Conservation (phyloP, 2,797 vertebrate genomes). For the Squalus acanthias region DNA sequence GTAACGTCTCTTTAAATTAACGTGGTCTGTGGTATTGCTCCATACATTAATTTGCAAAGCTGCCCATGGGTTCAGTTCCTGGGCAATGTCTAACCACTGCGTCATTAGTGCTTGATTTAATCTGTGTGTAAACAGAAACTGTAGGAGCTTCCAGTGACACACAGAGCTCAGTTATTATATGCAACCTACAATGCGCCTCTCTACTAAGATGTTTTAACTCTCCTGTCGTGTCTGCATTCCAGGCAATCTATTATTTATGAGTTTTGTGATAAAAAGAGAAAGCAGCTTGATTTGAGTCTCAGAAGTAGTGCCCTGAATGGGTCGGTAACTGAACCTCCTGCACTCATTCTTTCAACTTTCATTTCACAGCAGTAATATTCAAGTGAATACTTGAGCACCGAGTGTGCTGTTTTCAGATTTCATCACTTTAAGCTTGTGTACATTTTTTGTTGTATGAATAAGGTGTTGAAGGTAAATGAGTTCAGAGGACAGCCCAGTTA, state of each 20-base stretch:
- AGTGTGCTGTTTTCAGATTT: neutral
- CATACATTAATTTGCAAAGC: conserved; percentile 2
- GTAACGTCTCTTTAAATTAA: neutral
- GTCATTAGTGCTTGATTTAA: neutral
- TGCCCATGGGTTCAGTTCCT: neutral
- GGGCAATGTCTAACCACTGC: neutral
- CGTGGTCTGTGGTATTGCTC: neutral
- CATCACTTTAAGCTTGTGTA: neutral
- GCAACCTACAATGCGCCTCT: neutral
- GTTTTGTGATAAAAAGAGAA: neutral
- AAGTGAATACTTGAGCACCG: neutral
- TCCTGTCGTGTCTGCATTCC: neutral
- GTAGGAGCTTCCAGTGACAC: neutral
- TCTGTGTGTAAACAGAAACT: neutral
- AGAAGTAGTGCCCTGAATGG: neutral
- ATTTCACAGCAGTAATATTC: neutral
- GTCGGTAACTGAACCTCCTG: neutral
- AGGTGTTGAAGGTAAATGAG: neutral
- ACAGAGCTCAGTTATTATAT: neutral
- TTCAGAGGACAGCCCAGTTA: neutral
- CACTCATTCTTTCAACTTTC: neutral
- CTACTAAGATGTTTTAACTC: neutral
- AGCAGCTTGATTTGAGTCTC: neutral
- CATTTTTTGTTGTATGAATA: neutral
- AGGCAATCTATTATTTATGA: conserved; percentile 29